Conservation (phyloP, 2,888 invertebrate genomes). For the Scaptomyza reducta region DNA sequence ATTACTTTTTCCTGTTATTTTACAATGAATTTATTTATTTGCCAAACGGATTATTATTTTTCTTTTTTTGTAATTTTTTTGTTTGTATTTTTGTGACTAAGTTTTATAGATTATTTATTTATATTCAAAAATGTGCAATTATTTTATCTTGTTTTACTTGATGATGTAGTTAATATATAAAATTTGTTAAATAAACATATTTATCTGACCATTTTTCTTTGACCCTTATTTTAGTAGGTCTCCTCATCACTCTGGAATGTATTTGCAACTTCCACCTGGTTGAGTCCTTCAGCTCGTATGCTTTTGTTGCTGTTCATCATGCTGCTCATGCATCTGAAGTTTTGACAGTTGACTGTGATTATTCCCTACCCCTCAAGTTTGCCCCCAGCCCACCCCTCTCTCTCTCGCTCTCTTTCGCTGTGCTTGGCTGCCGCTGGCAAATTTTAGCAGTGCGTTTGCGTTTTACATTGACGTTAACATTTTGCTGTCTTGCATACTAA, state of each 20-base stretch:
- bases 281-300: background rate
- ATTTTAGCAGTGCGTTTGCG: constrained; percentile 72
- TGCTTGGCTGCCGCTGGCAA: constrained; percentile 14
- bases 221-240: background rate
- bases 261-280: constrained; percentile 7
- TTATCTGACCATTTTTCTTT: background rate
- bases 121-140: too few relatives aligned
- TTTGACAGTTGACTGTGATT: constrained; percentile 78
- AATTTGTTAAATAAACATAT: background rate
- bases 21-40: too few relatives aligned
- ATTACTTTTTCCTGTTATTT: too few relatives aligned
- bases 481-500: constrained; percentile 75
- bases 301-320: constrained; percentile 53
- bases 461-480: constrained; percentile 73
- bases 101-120: too few relatives aligned
- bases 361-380: constrained; percentile 17
- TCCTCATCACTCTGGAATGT: background rate
- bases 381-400: too few relatives aligned
- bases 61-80: too few relatives aligned
- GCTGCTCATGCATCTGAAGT: constrained; percentile 72
- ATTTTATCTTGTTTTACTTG: too few relatives aligned
- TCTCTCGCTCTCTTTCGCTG: background rate
- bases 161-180: too few relatives aligned
- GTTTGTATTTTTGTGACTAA: too few relatives aligned
- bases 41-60: too few relatives aligned